phyloP scores from a whole-genome alignment of 2,888 invertebrate species.

The Allolobophora icterica region DNA sequence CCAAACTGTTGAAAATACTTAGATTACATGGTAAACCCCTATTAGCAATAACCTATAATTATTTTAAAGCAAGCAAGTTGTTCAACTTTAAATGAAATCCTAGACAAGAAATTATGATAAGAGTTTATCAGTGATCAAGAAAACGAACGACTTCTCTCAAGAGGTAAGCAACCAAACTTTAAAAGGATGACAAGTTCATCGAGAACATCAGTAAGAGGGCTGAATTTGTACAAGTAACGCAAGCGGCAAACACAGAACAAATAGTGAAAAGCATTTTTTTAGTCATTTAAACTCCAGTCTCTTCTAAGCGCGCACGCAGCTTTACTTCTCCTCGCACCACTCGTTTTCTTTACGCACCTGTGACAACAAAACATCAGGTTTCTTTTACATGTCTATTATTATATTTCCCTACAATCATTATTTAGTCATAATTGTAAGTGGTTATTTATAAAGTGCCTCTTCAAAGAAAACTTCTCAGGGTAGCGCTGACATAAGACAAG shows the following conservation, averaged over 20 bases:
- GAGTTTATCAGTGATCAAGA: background rate
- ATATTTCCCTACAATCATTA: background rate
- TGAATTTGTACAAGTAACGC: background rate
- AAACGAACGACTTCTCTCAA: background rate
- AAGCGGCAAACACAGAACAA: conserved; percentile 21
- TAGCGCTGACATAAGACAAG: background rate
- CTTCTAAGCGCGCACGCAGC: background rate
- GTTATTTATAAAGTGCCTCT: background rate
- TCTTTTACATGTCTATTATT: background rate
- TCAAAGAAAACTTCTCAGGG: background rate
- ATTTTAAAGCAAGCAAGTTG: background rate
- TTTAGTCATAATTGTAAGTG: background rate
- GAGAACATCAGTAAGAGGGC: background rate
- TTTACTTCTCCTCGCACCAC: conserved; percentile 66
- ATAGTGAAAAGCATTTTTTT: background rate
- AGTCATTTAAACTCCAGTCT: conserved; percentile 13
- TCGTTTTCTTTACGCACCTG: conserved; percentile 67
- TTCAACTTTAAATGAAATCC: conserved; percentile 7
- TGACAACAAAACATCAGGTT: conserved; percentile 41
- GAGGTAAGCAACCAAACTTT: background rate
- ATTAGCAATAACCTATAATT: background rate
- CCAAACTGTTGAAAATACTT: too few relatives aligned
- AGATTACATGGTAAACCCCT: too few relatives aligned
- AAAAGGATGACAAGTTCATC: background rate
- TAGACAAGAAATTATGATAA: background rate